These are phyloP conservation scores for Notothenia coriiceps DNA, from an alignment of 2,113 vertebrate genomes.

Conservation along the genomic window DNA sequence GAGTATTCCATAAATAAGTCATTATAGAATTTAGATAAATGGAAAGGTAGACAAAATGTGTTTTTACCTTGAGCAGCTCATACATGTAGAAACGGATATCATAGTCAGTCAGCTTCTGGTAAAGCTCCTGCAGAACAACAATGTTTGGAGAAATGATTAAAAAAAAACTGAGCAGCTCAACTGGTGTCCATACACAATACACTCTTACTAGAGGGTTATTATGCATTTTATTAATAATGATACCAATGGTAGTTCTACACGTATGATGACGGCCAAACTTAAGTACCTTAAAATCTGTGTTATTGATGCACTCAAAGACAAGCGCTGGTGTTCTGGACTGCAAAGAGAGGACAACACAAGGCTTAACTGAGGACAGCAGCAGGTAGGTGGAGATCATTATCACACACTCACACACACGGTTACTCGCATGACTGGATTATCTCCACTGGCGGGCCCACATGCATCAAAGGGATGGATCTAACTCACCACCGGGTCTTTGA, in stretches of 20 bases:
- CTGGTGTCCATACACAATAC: neutral
- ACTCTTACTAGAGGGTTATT: conserved; percentile 35
- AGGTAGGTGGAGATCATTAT: conserved; percentile 41
- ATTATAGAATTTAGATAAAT: neutral
- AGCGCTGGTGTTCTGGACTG: conserved; percentile 99
- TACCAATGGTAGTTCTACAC: conserved; percentile 39
- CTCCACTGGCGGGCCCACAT: conserved; percentile 18
- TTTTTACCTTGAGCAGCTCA: conserved; percentile 97
- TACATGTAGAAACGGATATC: conserved; percentile 99
- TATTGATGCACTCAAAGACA: conserved; percentile 99
- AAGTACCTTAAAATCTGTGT: conserved; percentile 99
- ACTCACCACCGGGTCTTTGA: conserved; percentile 98
- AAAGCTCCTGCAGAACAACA: conserved; percentile 91
- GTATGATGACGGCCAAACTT: conserved; percentile 47
- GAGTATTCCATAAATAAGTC: neutral
- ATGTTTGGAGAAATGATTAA: conserved; percentile 21
- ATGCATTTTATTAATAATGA: conserved; percentile 54
- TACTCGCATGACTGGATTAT: conserved; percentile 45
- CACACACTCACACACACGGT: conserved; percentile 15
- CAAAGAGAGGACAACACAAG: conserved; percentile 71
- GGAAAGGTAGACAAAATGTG: neutral
- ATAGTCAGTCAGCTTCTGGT: conserved; percentile 99
- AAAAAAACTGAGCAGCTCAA: neutral
- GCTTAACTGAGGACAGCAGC: conserved; percentile 59
- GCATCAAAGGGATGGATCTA: neutral